A percentile compares a stretch with the other conserved stretches of the same genome.
These are phyloP conservation scores for Theretra japonica DNA, from an alignment of 2,888 invertebrate genomes.

Conservation along the genomic window DNA sequence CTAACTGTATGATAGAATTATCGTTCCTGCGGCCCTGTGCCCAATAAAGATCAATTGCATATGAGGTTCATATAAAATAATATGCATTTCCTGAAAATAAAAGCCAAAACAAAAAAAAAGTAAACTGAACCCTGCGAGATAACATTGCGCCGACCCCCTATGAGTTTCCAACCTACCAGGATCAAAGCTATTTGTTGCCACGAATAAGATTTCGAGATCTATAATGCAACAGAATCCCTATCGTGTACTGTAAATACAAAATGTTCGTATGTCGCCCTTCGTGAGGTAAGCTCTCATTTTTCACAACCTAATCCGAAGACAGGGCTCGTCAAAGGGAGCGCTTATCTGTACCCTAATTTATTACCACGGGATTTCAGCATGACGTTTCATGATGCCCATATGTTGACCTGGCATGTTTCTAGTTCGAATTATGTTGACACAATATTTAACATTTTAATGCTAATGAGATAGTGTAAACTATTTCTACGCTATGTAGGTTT, in stretches of 20 bases:
- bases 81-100: too few relatives aligned
- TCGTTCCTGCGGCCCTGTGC: too few relatives aligned
- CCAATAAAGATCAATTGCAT: too few relatives aligned
- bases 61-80: too few relatives aligned
- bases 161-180: background rate
- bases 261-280: slow-evolving; percentile 56
- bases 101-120: too few relatives aligned
- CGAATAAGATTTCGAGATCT: background rate
- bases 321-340: slow-evolving; percentile 81
- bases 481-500: too few relatives aligned
- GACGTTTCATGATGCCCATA: slow-evolving; percentile 44
- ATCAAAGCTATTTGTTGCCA: background rate
- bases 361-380: slow-evolving; percentile 74
- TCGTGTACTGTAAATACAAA: slow-evolving; percentile 49
- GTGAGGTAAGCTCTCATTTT: slow-evolving; percentile 79
- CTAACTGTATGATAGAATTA: too few relatives aligned
- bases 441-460: background rate
- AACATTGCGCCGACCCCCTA: too few relatives aligned
- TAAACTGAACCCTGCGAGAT: too few relatives aligned
- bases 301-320: slow-evolving; percentile 81
- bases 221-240: background rate
- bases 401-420: slow-evolving; percentile 22
- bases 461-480: background rate
- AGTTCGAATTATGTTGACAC: background rate
- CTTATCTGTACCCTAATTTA: slow-evolving; percentile 81